These are phyloP conservation scores for Fulica atra DNA, from an alignment of 2,113 vertebrate species.

Conservation along the genomic window DNA sequence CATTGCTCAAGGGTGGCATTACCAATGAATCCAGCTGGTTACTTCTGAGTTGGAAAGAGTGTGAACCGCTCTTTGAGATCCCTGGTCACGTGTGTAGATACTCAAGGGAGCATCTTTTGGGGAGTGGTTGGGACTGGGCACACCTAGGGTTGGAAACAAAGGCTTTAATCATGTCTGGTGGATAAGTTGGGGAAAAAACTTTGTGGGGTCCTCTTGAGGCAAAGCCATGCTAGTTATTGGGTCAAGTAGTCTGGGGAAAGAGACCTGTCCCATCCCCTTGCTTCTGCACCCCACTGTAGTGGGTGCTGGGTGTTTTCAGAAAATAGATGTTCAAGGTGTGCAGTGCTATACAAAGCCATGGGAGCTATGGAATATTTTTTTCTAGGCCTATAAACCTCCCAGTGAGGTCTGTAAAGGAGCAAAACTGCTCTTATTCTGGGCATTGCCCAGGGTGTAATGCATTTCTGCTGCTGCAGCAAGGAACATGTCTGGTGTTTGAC, in stretches of 20 bases:
- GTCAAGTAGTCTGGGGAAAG: background rate
- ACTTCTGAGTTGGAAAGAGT: background rate
- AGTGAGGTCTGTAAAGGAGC: constrained; percentile 58
- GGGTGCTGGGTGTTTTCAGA: constrained; percentile 23
- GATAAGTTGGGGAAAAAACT: background rate
- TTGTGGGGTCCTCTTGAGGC: background rate
- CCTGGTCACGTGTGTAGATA: rapidly evolving
- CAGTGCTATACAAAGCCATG: constrained; percentile 11
- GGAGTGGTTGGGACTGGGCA: background rate
- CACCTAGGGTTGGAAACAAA: background rate
- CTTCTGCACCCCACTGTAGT: background rate
- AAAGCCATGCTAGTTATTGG: rapidly evolving
- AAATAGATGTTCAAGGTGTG: constrained; percentile 44
- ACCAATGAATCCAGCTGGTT: too few relatives aligned
- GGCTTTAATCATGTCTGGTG: background rate
- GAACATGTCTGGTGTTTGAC: background rate
- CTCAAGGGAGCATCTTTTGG: background rate
- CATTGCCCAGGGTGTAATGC: constrained; percentile 39
- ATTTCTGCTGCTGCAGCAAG: background rate
- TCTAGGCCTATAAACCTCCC: constrained; percentile 66
- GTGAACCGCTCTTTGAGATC: background rate
- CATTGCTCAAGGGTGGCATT: background rate
- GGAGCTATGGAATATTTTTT: constrained; percentile 64
- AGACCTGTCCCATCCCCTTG: background rate
- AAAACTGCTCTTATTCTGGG: constrained; percentile 61